Conservation (phyloP, 2,888 invertebrate genomes). For the Smittia aterrima region DNA sequence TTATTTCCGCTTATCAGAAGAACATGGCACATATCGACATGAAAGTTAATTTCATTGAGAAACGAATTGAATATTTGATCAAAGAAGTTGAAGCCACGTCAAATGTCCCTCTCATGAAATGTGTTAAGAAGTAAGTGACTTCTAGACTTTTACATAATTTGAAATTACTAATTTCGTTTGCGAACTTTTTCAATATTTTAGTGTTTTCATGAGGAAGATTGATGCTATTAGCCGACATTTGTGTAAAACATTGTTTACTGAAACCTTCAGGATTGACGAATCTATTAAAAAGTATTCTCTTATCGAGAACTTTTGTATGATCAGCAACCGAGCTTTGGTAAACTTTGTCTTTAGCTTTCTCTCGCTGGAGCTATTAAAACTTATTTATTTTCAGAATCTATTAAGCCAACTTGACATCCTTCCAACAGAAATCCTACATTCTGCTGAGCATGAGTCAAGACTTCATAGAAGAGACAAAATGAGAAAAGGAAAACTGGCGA, state of each 20-base stretch:
- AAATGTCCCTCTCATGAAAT: conserved; percentile 31
- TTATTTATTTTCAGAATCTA: not conserved
- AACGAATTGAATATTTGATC: conserved; percentile 34
- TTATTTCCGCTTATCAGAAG: conserved; percentile 29
- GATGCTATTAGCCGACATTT: conserved; percentile 35
- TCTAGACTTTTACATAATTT: not conserved
- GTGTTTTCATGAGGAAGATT: conserved; percentile 38
- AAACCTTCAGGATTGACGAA: conserved; percentile 29
- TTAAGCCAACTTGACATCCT: conserved; percentile 25
- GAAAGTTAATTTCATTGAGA: conserved; percentile 36
- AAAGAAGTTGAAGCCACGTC: conserved; percentile 22
- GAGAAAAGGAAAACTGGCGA: conserved; percentile 14
- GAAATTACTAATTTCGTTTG: too few relatives aligned
- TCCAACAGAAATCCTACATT: conserved; percentile 23
- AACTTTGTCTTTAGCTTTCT: not conserved
- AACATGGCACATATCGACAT: conserved; percentile 29
- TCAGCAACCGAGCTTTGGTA: conserved; percentile 28
- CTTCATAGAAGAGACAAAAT: conserved; percentile 16
- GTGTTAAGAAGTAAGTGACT: conserved; percentile 39
- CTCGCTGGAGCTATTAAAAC: not conserved
- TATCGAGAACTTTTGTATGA: conserved; percentile 28
- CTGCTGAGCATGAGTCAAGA: conserved; percentile 20
- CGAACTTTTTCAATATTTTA: not conserved
- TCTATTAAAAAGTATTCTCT: conserved; percentile 23
- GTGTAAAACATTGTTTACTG: conserved; percentile 30